Evolutionary conservation across 2,113 vertebrate genomes (phyloP).

Genomic region (Pomatostomus ruficeps): DNA sequence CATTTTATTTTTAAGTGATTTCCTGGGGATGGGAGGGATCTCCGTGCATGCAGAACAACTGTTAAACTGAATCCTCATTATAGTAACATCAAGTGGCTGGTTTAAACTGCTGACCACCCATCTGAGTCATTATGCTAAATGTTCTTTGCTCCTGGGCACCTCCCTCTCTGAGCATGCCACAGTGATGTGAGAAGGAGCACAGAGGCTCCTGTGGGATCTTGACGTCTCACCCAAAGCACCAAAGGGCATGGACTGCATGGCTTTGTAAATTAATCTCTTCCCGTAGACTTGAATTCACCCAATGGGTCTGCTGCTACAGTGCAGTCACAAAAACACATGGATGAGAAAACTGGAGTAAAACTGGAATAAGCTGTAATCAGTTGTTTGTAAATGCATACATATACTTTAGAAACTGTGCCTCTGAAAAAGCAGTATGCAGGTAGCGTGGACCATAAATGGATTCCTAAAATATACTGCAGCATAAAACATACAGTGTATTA

Average conservation of each 20-base stretch:
- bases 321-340: not conserved
- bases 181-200: conserved; percentile 15
- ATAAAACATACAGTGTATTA: not conserved
- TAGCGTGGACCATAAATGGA: not conserved
- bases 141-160: conserved; percentile 58
- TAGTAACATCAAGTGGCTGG: conserved; percentile 52
- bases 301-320: not conserved
- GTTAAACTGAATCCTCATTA: conserved; percentile 55
- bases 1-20: conserved; percentile 27
- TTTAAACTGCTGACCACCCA: conserved; percentile 53
- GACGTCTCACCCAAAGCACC: conserved; percentile 20
- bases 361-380: not conserved
- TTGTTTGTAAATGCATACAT: not conserved
- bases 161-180: conserved; percentile 23
- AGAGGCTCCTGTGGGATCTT: conserved; percentile 19
- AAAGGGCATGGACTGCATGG: not conserved
- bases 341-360: not conserved
- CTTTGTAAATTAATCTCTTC: not conserved
- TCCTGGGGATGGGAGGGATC: not conserved
- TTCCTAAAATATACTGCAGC: not conserved
- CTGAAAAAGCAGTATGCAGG: not conserved
- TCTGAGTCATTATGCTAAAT: conserved; percentile 50
- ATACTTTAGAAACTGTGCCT: not conserved
- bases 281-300: not conserved
- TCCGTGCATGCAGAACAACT: not conserved